phyloP scores from a whole-genome alignment of 2,113 vertebrate genomes.

The Manacus vitellinus region DNA sequence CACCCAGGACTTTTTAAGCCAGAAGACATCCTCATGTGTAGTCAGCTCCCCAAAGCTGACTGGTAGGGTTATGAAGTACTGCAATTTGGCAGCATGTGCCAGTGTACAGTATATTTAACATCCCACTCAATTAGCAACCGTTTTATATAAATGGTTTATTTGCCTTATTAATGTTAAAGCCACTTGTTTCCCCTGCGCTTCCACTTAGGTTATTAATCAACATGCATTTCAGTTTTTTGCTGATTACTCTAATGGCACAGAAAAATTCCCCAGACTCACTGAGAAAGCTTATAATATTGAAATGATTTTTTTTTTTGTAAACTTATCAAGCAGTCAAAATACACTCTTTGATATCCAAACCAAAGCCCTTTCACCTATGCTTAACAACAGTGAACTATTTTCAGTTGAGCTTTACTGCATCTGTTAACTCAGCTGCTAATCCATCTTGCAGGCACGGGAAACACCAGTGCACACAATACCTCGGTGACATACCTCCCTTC shows the following conservation, averaged over 20 bases:
- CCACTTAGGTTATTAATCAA: constrained; percentile 52
- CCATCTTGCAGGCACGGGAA: constrained; percentile 19
- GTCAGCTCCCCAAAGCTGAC: neutral
- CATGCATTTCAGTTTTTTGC: neutral
- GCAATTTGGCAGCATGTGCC: neutral
- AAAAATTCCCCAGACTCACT: constrained; percentile 10
- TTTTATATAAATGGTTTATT: constrained; percentile 47
- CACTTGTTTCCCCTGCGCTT: neutral
- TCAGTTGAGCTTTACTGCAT: constrained; percentile 23
- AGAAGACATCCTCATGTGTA: neutral
- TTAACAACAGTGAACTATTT: constrained; percentile 59
- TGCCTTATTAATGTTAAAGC: constrained; percentile 53
- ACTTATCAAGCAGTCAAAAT: constrained; percentile 40
- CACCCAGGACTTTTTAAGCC: neutral
- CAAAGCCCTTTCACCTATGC: constrained; percentile 30
- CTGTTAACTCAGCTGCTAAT: constrained; percentile 64
- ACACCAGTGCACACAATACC: neutral
- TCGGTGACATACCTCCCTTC: constrained; percentile 42
- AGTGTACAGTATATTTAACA: neutral
- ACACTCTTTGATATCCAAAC: constrained; percentile 44
- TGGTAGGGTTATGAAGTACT: neutral
- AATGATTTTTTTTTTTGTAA: neutral
- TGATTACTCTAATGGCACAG: constrained; percentile 7
- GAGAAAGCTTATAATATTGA: constrained; percentile 1
- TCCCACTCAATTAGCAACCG: neutral